Evolutionary conservation across 2,113 vertebrate genomes (phyloP), one percentile per base, ranked within the genome.

Genomic region (Pandion haliaetus): DNA sequence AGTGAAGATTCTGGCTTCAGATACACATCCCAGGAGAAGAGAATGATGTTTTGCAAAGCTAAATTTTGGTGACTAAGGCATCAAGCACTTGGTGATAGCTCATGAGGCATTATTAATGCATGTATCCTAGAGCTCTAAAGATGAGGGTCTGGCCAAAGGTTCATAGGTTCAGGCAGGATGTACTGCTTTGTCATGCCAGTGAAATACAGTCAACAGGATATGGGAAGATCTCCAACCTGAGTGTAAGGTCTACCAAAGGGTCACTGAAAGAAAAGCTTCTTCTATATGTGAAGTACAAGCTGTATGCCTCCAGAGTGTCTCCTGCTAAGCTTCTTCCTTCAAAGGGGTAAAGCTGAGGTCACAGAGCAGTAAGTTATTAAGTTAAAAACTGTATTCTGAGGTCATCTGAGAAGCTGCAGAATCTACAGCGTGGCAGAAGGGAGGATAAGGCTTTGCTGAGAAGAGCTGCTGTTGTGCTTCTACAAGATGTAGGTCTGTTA

Each of bases 121-220:
- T 8, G 45, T 32, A n/a, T 65, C 59, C 71, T 59, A 55, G 34
- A 94, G 52, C 73, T 63, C 40, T 66, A 11, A 16, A 42, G 58
- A 74, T 52, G 76, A 90, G n/a, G 31, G 45, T 80, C 62, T 92
- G 82, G 71, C 72, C 70, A 58, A 70, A 73, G 81, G 88, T 95
- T 97, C 86, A 82, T 6, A 29, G 88, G 77, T 93, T 96, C 93
- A 91, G 62, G 85, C 86, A 97, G 95, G 96, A 97, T 82, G 54
- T 77, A 70, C 89, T 91, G 70, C 73, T 93, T 90, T 94, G 82
- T 95, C 86, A 72, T 50, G 72, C 57, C 84, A 57, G 2, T 54
- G 82, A 94, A 91, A 83, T 59, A 86, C 42, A 74, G 58, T 85
- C 93, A 95, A 96, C 92, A 96, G 96, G 96, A 97, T 96, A 63